Evolutionary conservation across 2,888 invertebrate genomes (phyloP), one percentile per base, ranked within the genome.

Genomic region (Lucinisca nassula): DNA sequence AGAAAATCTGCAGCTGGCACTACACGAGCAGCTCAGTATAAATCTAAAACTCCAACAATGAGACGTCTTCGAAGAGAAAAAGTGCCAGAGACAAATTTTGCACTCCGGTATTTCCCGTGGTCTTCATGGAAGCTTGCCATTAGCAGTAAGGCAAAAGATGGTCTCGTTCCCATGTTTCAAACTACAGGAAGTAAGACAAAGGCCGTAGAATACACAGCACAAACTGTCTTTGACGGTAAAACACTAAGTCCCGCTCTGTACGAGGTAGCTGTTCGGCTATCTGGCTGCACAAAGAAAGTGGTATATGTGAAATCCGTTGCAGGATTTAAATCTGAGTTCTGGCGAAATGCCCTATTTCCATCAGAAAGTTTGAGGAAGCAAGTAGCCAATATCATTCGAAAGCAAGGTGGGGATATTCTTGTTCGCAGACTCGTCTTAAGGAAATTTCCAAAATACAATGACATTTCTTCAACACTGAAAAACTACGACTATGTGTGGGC

Each of bases 11-110:
- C n/a, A 74, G 14, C 1, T 30, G 49, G 6, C 45, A 27, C 2
- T 10, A 27, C 12, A 12, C 17, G 74, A 30, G 8, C n/a, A 35
- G 21, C n/a, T 30, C 74, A n/a, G 45, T 49, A 45, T 21, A 40
- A 74, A 17, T 6, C 49, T 3, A 45, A 74, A 27, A 40, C 12
- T 10, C 8, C 10, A 21, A 1, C 30, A 14, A 14, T 61, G 17
- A 61, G 58, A 73, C 0, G 21, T 30, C 74, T 82, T 32, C 81
- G 81, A 0, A 35, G 81, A 24, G 81, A 82, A 67, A 58, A 6
- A 40, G 81, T 82, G 6, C 81, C 81, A 45, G 75, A 82, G 32
- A 75, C 75, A 12, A 82, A 82, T 35, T 82, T 82, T 37, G 32
- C 32, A 24, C 75, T 82, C n/a, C 35, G 75, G 27, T 40, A 82